Base-by-base conservation (phyloP, 2,797 vertebrate genomes). In the Melanotaenia boesemani region DNA sequence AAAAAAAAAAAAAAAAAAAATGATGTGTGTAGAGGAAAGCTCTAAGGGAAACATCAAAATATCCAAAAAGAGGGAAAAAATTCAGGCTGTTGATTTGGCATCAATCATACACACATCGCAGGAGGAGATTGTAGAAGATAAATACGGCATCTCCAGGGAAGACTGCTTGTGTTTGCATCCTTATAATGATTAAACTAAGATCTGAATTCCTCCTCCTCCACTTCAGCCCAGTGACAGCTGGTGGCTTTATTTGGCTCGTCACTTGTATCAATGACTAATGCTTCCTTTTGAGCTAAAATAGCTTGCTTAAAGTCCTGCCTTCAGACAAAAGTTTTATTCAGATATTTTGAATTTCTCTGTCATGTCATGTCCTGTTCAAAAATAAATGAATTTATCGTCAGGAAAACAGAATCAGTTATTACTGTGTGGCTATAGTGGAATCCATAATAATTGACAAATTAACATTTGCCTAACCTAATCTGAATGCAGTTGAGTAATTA, bases 181-280 rank as follows among this genome's bases (percentile, higher is more conserved):
- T 34, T 57, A 16, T 55, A 63, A 67, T 73, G 62, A 74, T 63
- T 24, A 63, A 52, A 59, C 34, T 2, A 16, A 44, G 41, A 16
- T 44, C 66, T 55, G 74, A 54, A 67, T 60, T 81, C 66, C 48
- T 62, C 63, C 13, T 67, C 36, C 63, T 71, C 65, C 39, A 46
- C 70, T 72, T 78, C 77, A 83, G 26, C 37, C 56, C 26, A 22
- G 55, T 18, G 58, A 81, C 70, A 74, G 58, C 72, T 72, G 72
- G 78, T 71, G 59, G 63, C 60, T 78, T 62, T 67, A 77, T 84
- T 66, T 78, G 62, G 71, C 63, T 76, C 15, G 0, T 74, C 37
- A 52, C 48, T 39, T 44, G 15, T 44, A 44, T 8, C 52, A 54
- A 24, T 63, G 67, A 67, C 54, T 67, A 61, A 73, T 24, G n/a